Evolutionary conservation across 2,113 vertebrate species (phyloP), one percentile per base, ranked within the genome.

Genomic region (Sapayoa aenigma): DNA sequence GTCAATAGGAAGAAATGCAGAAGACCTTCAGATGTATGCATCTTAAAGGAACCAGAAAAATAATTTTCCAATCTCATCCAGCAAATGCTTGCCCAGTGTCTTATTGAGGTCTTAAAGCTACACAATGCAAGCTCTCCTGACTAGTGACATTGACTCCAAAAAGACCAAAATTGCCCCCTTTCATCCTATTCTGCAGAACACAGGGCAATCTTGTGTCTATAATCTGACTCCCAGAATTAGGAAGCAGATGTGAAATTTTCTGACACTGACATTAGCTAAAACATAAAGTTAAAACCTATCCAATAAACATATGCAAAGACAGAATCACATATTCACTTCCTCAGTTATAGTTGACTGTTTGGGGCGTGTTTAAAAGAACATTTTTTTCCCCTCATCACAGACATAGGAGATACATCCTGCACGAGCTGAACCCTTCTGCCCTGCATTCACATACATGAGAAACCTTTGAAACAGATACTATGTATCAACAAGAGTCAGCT

Each of bases 161-260:
- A 5, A 7, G 22, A 30, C 3, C 2, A 50, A 77, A 86, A 74
- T 42, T 23, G 18, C 3, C 4, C 2, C 5, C 5, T 53, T 42
- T 71, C 33, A 55, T 35, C 15, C 15, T 13, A 8, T 46, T n/a
- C 30, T 74, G 11, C 23, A 63, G 55, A 89, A n/a, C 6, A 33
- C 0, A 22, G 16, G 42, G 50, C 44, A 6, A 39, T 11, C n/a
- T 44, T 44, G 20, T 18, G 5, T 47, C 1, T 1, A 3, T 14
- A 37, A 12, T 60, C 83, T 90, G 14, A 4, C 12, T 58, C 25
- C 6, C 41, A 69, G 42, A 71, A 11, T 8, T 8, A 77, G 41
- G 41, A 56, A n/a, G 27, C 1, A 49, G 9, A 44, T 24, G 11
- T 28, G 14, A 65, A 42, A 27, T 31, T 75, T 92, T 82, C 50